Percentiles rank a stretch among this genome's conserved stretches.
These are phyloP conservation scores for Meiosimyza decipiens DNA, from an alignment of 2,888 invertebrate species.

Conservation along the genomic window DNA sequence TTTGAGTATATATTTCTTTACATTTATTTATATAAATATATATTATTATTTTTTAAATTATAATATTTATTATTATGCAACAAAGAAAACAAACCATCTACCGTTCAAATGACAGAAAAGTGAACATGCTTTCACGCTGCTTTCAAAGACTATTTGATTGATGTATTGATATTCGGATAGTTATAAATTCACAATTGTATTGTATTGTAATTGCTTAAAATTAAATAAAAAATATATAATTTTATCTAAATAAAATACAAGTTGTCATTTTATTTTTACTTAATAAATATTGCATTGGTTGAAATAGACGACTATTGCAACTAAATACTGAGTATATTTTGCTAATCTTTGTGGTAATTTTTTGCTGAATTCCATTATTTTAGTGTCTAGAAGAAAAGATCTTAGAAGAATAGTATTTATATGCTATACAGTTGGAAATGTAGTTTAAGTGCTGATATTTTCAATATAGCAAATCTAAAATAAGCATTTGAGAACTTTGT, in stretches of 20 bases:
- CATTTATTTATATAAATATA: conserved; percentile 24
- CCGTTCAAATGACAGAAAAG: conserved; percentile 18
- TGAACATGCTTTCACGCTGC: conserved; percentile 21
- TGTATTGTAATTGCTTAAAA: conserved; percentile 32
- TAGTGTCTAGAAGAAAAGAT: no score
- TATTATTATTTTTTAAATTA: conserved; percentile 27
- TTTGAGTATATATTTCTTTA: conserved; percentile 31
- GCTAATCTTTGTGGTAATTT: no score
- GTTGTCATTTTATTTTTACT: no score
- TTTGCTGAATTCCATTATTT: no score
- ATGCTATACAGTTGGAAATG: no score
- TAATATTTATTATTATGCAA: conserved; percentile 32
- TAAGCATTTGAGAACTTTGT: no score
- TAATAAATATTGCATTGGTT: no score
- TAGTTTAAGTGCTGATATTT: no score
- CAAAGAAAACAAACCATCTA: conserved; percentile 19
- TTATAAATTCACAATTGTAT: conserved; percentile 26
- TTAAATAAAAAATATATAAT: conserved; percentile 22
- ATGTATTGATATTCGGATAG: conserved; percentile 24
- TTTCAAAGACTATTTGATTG: conserved; percentile 31
- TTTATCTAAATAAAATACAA: conserved; percentile 12
- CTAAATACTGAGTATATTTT: no score
- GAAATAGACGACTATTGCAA: no score
- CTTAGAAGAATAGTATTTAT: no score
- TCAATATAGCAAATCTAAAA: no score